Percentiles rank a stretch among this genome's conserved stretches.
Evolutionary conservation across 2,113 vertebrate species (phyloP).

Genomic region (Pyrgilauda ruficollis): DNA sequence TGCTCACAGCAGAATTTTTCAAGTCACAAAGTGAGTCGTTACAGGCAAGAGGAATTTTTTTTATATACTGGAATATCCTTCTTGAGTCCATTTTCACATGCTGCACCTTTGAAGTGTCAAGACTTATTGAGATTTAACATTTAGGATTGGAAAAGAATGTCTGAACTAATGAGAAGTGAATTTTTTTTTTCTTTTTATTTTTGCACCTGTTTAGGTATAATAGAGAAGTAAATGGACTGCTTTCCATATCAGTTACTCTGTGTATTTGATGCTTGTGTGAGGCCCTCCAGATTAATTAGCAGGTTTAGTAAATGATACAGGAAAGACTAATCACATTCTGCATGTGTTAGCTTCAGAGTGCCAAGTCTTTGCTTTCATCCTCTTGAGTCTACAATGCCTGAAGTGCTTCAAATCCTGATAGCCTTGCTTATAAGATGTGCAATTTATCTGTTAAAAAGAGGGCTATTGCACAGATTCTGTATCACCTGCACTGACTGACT

Average conservation of each 20-base stretch:
- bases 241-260: constrained; percentile 14
- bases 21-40: fast-evolving
- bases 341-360: neutral
- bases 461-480: neutral
- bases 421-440: neutral
- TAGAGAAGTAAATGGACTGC: neutral
- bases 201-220: constrained; percentile 12
- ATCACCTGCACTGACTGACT: neutral
- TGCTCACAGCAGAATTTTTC: neutral
- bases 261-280: neutral
- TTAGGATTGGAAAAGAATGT: neutral
- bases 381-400: neutral
- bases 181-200: neutral
- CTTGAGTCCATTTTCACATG: neutral
- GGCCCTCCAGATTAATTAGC: constrained; percentile 24
- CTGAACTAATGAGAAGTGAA: neutral
- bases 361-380: neutral
- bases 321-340: neutral
- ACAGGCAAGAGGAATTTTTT: neutral
- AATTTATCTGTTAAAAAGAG: neutral
- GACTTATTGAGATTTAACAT: neutral
- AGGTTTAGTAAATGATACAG: neutral
- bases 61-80: neutral
- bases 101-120: neutral
- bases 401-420: neutral